Percentiles rank a stretch among this genome's conserved stretches.
phyloP scores from a whole-genome alignment of 2,888 invertebrate species.

The Drosophila birchii region DNA sequence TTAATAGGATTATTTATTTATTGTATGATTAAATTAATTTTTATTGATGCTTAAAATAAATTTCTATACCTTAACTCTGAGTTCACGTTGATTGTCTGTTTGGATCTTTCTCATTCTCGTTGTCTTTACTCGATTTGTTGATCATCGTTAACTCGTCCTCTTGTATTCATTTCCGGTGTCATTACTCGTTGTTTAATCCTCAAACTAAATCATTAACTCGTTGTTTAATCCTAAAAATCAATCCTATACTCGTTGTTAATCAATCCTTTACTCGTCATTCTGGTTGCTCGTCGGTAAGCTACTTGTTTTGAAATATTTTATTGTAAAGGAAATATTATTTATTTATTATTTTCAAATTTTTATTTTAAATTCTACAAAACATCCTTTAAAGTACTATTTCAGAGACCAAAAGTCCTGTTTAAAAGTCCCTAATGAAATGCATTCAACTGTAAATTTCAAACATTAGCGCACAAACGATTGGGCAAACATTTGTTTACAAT shows the following conservation, averaged over 20 bases:
- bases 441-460: slow-evolving; percentile 14
- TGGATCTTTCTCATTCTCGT: no score
- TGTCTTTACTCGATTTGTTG: neutral
- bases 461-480: slow-evolving; percentile 1
- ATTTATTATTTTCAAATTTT: neutral
- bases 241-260: neutral
- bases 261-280: neutral
- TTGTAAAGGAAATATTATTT: neutral
- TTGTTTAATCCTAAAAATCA: no score
- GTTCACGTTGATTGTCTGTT: no score
- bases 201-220: neutral
- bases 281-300: neutral
- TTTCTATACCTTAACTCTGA: no score
- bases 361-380: neutral
- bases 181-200: neutral
- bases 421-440: neutral
- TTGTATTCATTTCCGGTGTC: no score
- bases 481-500: slow-evolving; percentile 23
- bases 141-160: neutral
- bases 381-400: neutral
- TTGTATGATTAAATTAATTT: neutral
- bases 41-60: neutral
- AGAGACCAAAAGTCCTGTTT: neutral
- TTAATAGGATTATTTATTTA: neutral
- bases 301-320: neutral